Conservation (phyloP, 2,888 invertebrate genomes). For the Pseudococcus viburni region DNA sequence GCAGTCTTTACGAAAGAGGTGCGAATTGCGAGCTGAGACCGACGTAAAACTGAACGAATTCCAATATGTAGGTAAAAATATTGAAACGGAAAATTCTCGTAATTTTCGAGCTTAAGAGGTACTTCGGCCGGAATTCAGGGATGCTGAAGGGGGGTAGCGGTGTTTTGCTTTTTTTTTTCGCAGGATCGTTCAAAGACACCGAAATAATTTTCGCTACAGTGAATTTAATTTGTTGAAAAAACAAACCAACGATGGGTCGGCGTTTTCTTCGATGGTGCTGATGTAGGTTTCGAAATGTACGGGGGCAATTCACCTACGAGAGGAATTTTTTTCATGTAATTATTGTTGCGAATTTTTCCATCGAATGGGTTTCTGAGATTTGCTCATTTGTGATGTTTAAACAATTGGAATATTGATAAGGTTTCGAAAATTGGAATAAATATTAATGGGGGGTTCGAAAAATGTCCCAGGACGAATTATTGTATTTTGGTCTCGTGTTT, state of each 20-base stretch:
- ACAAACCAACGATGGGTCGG: background rate
- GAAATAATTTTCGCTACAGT: slow-evolving; percentile 13
- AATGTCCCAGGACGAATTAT: too few species aligned
- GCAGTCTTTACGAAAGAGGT: background rate
- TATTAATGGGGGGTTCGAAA: too few species aligned
- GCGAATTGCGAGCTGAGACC: background rate
- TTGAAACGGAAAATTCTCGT: slow-evolving; percentile 2
- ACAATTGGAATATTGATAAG: too few species aligned
- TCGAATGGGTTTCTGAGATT: too few species aligned
- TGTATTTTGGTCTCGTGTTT: too few species aligned
- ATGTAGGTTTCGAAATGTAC: too few species aligned
- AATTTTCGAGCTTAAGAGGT: slow-evolving; percentile 17
- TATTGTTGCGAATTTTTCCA: too few species aligned
- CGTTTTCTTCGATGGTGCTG: too few species aligned
- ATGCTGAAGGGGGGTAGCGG: background rate
- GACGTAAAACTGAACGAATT: background rate
- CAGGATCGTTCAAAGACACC: background rate
- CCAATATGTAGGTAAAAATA: slow-evolving; percentile 5
- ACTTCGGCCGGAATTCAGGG: background rate
- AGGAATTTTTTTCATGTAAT: too few species aligned
- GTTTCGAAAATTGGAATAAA: too few species aligned
- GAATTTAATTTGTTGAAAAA: background rate
- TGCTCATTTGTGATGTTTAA: too few species aligned
- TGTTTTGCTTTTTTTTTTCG: background rate
- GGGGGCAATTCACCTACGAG: too few species aligned